Evolutionary conservation across 2,113 vertebrate genomes (phyloP).

Genomic region (Chionodraco myersi): DNA sequence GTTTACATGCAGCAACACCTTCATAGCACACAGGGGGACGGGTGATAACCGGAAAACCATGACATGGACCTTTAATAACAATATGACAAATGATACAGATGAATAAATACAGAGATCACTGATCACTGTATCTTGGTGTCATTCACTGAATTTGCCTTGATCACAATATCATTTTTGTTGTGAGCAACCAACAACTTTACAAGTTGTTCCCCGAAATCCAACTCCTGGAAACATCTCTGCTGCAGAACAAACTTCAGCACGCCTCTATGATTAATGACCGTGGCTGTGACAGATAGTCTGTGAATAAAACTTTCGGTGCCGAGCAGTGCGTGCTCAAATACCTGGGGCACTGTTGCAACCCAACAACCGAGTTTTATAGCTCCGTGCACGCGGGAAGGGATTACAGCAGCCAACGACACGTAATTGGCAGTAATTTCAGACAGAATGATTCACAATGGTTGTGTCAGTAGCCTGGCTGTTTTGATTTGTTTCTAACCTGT

Average conservation of each 20-base stretch:
- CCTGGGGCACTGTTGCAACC: slow-evolving; percentile 51
- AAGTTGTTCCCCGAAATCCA: slow-evolving; percentile 34
- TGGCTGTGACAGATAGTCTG: slow-evolving; percentile 56
- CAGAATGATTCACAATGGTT: slow-evolving; percentile 69
- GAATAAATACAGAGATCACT: background rate
- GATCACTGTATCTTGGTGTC: background rate
- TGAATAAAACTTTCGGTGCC: slow-evolving; percentile 67
- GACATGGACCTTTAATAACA: background rate
- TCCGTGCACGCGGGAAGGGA: slow-evolving; percentile 37
- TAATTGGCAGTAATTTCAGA: slow-evolving; percentile 77
- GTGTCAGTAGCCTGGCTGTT: slow-evolving; percentile 46
- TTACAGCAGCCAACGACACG: slow-evolving; percentile 60
- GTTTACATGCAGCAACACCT: too few relatives aligned
- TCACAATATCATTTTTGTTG: slow-evolving; percentile 7
- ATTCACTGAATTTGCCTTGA: slow-evolving; percentile 11
- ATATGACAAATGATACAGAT: background rate
- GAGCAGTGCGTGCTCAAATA: slow-evolving; percentile 48
- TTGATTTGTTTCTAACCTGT: slow-evolving; percentile 49
- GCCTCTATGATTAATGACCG: slow-evolving; percentile 65
- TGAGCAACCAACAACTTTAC: slow-evolving; percentile 20
- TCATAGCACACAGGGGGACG: too few relatives aligned
- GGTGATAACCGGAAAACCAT: too few relatives aligned
- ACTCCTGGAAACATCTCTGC: slow-evolving; percentile 39
- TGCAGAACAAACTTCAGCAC: slow-evolving; percentile 47
- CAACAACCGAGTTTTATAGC: slow-evolving; percentile 71